Evolutionary conservation across 2,113 vertebrate species (phyloP).

Genomic region (Sapajus apella): DNA sequence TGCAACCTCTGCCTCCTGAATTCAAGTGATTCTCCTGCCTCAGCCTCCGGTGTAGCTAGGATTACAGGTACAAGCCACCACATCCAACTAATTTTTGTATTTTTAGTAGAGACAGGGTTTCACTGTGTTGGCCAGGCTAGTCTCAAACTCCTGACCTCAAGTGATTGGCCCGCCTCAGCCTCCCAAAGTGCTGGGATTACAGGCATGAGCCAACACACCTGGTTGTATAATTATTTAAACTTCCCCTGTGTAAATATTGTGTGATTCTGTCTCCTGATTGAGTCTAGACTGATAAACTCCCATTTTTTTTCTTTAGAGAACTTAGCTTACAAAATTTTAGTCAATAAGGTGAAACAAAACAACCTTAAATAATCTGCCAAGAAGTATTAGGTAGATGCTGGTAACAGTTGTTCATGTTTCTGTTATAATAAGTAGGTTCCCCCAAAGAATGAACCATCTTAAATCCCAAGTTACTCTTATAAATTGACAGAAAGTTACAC

Average conservation of each 20-base stretch:
- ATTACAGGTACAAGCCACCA: too few species aligned
- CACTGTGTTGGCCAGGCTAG: too few species aligned
- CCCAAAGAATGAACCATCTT: background rate
- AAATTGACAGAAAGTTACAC: background rate
- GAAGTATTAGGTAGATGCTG: background rate
- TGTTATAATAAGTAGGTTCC: background rate
- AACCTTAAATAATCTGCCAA: background rate
- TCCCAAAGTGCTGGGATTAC: too few species aligned
- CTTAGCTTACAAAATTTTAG: background rate
- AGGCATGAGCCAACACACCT: too few species aligned
- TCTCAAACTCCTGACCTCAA: too few species aligned
- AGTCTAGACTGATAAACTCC: background rate
- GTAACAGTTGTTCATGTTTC: background rate
- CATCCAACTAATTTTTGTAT: too few species aligned
- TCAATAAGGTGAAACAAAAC: background rate
- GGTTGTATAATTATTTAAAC: background rate
- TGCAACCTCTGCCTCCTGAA: too few species aligned
- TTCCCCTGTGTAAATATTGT: background rate
- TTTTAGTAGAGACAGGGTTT: too few species aligned
- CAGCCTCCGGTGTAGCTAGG: too few species aligned
- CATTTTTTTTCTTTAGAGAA: background rate
- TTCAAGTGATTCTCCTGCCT: too few species aligned
- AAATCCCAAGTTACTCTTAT: background rate
- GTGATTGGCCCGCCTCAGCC: too few species aligned
- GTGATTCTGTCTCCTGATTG: background rate